Percentiles rank a stretch among this genome's conserved stretches.
phyloP scores from a whole-genome alignment of 2,888 invertebrate species.

The Kuschelorhynchus macadamiae region DNA sequence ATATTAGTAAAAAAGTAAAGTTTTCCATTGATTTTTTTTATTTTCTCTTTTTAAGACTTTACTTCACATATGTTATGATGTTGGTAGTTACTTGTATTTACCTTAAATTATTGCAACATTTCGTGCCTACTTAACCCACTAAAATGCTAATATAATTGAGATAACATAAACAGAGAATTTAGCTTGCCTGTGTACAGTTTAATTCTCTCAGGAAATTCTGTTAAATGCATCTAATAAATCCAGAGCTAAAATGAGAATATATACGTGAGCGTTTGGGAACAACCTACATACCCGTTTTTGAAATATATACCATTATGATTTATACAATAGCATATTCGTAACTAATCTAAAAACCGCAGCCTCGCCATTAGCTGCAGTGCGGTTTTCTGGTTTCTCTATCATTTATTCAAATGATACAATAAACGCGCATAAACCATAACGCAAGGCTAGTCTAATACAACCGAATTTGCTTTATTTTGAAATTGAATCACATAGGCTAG shows the following conservation, averaged over 20 bases:
- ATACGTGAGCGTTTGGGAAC: conserved; percentile 15
- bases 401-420: conserved; percentile 26
- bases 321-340: conserved; percentile 36
- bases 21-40: too few species aligned
- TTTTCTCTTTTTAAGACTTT: too few species aligned
- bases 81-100: too few species aligned
- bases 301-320: conserved; percentile 34
- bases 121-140: too few species aligned
- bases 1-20: too few species aligned
- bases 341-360: conserved; percentile 39
- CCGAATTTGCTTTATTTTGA: not conserved
- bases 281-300: conserved; percentile 6
- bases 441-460: not conserved
- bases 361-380: conserved; percentile 31
- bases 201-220: not conserved
- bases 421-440: conserved; percentile 24
- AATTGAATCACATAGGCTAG: too few species aligned
- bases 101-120: too few species aligned
- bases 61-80: too few species aligned
- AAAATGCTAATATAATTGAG: too few species aligned
- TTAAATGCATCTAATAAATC: not conserved
- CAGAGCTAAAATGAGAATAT: not conserved
- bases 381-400: conserved; percentile 27
- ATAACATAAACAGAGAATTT: too few species aligned
- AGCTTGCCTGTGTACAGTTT: too few species aligned